Percentiles rank a stretch among this genome's conserved stretches.
Conservation (phyloP, 2,888 invertebrate genomes). For the Andrena chrysosceles region DNA sequence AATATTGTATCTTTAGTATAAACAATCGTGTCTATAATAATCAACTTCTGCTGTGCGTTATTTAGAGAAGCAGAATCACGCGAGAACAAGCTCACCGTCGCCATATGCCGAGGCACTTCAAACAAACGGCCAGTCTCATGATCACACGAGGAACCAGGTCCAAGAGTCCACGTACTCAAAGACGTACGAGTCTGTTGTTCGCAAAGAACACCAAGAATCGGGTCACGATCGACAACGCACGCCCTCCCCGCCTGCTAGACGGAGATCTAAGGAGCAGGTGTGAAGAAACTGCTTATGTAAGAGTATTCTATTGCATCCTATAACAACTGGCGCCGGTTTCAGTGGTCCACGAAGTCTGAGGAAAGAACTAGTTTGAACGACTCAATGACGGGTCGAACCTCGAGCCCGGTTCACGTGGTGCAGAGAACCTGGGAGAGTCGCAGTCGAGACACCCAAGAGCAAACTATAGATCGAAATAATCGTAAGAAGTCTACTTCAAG, state of each 20-base stretch:
- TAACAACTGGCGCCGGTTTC: not conserved
- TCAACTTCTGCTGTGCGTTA: not conserved
- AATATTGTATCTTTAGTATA: too few species aligned
- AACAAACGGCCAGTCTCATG: constrained; percentile 72
- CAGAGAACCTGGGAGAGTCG: constrained; percentile 82
- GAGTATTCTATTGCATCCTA: not conserved
- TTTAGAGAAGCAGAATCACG: constrained; percentile 71
- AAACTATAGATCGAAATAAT: constrained; percentile 53
- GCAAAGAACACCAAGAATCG: constrained; percentile 69
- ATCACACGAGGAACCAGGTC: constrained; percentile 69
- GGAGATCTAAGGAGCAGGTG: constrained; percentile 79
- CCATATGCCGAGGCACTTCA: constrained; percentile 74
- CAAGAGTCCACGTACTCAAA: constrained; percentile 76
- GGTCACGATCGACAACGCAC: constrained; percentile 70
- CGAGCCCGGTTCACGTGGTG: constrained; percentile 80
- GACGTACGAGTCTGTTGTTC: constrained; percentile 68
- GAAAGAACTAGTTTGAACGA: constrained; percentile 72
- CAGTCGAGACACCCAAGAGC: constrained; percentile 72
- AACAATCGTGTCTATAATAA: too few species aligned
- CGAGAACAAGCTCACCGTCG: constrained; percentile 73
- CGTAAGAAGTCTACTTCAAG: constrained; percentile 63
- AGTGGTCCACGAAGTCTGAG: constrained; percentile 72
- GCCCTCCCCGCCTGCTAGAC: constrained; percentile 80
- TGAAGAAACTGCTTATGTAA: not conserved
- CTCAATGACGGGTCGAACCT: constrained; percentile 57